These are phyloP conservation scores for Cyprinella venusta DNA, from an alignment of 2,797 vertebrate genomes.

Conservation along the genomic window DNA sequence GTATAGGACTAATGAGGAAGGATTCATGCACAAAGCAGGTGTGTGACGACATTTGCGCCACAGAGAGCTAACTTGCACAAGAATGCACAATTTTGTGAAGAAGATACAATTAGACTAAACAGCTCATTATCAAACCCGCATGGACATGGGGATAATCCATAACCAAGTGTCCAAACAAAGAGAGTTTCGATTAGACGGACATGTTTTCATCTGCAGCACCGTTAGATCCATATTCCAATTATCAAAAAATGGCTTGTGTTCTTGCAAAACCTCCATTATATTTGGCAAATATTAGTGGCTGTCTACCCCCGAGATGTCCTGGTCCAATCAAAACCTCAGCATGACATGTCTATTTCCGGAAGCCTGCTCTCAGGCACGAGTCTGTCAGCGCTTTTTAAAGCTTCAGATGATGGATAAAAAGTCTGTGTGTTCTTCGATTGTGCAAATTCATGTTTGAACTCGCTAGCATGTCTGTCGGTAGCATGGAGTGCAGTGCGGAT, in stretches of 20 bases:
- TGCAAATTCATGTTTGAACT: conserved; percentile 33
- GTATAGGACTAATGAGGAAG: conserved; percentile 14
- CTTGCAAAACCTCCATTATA: background rate
- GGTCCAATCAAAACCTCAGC: conserved; percentile 26
- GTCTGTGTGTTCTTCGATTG: conserved; percentile 27
- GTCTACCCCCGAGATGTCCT: conserved; percentile 4
- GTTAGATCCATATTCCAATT: background rate
- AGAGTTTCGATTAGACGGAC: background rate
- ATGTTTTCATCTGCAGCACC: background rate
- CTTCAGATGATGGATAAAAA: conserved; percentile 42
- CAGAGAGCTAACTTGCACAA: conserved; percentile 3
- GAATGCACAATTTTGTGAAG: background rate
- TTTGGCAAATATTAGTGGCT: conserved; percentile 20
- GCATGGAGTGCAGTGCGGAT: conserved; percentile 28
- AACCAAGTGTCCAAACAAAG: conserved; percentile 18
- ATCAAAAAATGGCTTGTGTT: conserved; percentile 23
- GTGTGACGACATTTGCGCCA: background rate
- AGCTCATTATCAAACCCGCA: background rate
- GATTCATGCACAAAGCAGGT: conserved; percentile 22
- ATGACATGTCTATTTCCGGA: conserved; percentile 27
- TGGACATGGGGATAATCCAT: conserved; percentile 16
- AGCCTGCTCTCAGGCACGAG: conserved; percentile 24
- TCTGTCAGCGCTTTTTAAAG: conserved; percentile 28
- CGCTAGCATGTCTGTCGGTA: conserved; percentile 26
- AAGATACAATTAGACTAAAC: conserved; percentile 20